Base-by-base conservation (phyloP, 37 sponge, comb jelly and placozoan genomes). In the Crambe crambe region DNA sequence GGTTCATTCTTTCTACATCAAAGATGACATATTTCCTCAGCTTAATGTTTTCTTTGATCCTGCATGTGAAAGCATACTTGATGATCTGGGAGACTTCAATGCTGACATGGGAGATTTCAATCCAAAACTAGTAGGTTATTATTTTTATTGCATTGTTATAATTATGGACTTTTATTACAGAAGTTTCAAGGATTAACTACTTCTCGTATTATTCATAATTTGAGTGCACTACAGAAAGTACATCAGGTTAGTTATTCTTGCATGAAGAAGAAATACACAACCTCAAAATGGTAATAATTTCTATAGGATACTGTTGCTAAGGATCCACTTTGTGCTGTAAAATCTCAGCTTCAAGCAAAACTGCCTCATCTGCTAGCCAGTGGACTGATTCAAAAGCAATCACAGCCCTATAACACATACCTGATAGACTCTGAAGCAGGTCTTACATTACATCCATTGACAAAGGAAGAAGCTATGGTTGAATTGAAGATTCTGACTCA, bases 1-100 rank as follows among this genome's bases (percentile, higher is more conserved):
- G 3, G 30, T 74, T 56, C 75, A 74, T 35, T 74, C 75, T 15
- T n/a, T 74, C 26, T 74, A 54, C 29, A 26, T 17, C 6, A 74
- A 58, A 21, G 75, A 56, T 36, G 75, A 74, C 30, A 17, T 57
- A 54, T 22, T 74, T 31, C 75, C 75, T 3, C 34, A 26, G 54
- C n/a, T 74, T 6, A 57, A 22, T 6, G 8, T n/a, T 6, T 72
- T 72, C 39, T n/a, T 72, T 39, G 56, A 72, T 35, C 69, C 38
- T 20, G 8, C 3, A 18, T 36, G 6, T 68, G 69, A 68, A 21
- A 37, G 30, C 6, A 17, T 37, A 2, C n/a, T n/a, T n/a, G n/a
- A n/a, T n/a, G n/a, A n/a, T n/a, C 6, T 61, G 25, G 15, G 30
- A 20, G 25, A 29, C 15, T 29, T 23, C 63, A 61, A 8, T 8